phyloP scores from a whole-genome alignment of 2,113 vertebrate genomes.

The Greenwoodochromis staneri region DNA sequence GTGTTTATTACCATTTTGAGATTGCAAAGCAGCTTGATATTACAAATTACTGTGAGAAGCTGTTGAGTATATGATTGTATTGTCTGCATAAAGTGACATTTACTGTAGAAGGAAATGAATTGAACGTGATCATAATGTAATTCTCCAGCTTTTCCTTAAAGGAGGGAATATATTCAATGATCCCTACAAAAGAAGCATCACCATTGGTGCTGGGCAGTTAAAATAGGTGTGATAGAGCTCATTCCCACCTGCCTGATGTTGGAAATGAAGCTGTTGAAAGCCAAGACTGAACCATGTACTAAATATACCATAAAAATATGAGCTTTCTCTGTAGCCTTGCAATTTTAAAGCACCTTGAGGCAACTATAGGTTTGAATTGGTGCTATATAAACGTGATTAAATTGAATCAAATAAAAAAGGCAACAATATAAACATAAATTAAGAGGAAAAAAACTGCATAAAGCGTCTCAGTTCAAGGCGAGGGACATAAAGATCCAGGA shows the following conservation, averaged over 20 bases:
- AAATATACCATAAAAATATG: not conserved
- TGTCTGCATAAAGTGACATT: not conserved
- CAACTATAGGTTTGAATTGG: not conserved
- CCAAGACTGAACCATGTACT: not conserved
- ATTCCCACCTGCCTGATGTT: not conserved
- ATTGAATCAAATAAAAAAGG: not conserved
- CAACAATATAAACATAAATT: not conserved
- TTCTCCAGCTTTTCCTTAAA: not conserved
- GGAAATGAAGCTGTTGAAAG: not conserved
- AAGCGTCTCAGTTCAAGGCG: not conserved
- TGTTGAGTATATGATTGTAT: not conserved
- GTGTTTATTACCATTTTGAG: not conserved
- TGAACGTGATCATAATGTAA: not conserved
- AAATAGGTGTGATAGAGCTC: not conserved
- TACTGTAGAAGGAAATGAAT: not conserved
- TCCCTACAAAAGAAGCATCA: not conserved
- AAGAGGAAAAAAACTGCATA: not conserved
- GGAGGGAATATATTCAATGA: not conserved
- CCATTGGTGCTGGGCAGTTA: not conserved
- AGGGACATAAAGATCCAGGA: not conserved
- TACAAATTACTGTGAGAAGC: not conserved
- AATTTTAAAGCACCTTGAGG: not conserved
- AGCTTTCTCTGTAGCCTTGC: not conserved
- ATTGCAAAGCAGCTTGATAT: not conserved
- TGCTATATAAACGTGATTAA: not conserved